Base-by-base conservation (phyloP, 2,888 invertebrate species). In the Latrodectus elegans region DNA sequence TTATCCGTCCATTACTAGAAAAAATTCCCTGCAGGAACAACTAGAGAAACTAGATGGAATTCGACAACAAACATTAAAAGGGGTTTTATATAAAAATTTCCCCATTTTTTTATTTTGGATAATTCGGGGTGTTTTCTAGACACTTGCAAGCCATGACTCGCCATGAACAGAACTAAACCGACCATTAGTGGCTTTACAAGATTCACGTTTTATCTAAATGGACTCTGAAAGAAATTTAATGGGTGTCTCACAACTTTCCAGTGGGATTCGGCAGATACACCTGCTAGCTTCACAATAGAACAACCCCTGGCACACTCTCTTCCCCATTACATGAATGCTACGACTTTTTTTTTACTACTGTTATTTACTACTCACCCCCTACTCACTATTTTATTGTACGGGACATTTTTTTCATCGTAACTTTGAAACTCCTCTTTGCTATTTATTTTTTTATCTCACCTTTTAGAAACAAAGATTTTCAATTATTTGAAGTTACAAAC, bases 111-210 rank as follows among this genome's bases (percentile, higher is more conserved):
- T 83, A 70, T 64, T 68, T 68, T 67, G 53, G 82, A 70, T 83
- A 83, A 83, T 83, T 83, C 76, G 68, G 70, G 60, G 76, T 83
- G 76, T 83, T 81, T 83, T 83, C 71, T 76, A 51, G 83, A 83
- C 76, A 76, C 83, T 75, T 83, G 76, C 76, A 71, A 38, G 26
- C 83, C 55, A 55, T 83, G 83, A 76, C 71, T 83, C 71, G 76
- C 65, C 76, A 64, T 14, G 83, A 83, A 84, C 78, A 79, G 67
- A 79, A 84, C 84, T 65, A 78, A 84, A 78, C 84, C 71, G 67
- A 65, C 84, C 84, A 84, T 84, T 84, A 84, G 78, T 78, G 78
- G 84, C 84, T 78, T 78, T 84, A 84, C 84, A 84, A 84, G 84
- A 78, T 84, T 84, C 78, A 78, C 78, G 84, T 84, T 84, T 84